Evolutionary conservation across 2,797 vertebrate species (phyloP).

Genomic region (Melopsittacus undulatus): DNA sequence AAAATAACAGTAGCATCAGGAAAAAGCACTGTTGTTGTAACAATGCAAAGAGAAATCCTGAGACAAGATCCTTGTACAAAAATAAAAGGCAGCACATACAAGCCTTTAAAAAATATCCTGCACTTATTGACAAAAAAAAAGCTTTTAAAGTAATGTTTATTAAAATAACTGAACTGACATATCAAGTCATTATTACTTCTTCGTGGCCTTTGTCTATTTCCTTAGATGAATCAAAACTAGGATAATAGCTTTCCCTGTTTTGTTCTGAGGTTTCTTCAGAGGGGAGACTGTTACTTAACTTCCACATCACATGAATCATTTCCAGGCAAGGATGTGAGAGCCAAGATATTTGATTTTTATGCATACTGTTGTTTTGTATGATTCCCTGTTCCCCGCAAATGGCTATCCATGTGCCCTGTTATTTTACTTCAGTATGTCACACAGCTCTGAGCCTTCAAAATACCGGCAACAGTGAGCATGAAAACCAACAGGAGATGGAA

Average conservation of each 20-base stretch:
- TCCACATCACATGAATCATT: too few species aligned
- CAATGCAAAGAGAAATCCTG: background rate
- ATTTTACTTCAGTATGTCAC: background rate
- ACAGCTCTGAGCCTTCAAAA: background rate
- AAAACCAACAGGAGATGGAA: background rate
- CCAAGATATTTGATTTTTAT: too few species aligned
- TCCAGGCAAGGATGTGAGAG: too few species aligned
- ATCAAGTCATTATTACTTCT: background rate
- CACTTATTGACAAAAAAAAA: background rate
- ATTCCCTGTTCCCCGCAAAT: too few species aligned
- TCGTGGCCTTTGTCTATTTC: background rate
- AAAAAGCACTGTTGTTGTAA: background rate
- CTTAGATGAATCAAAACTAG: too few species aligned
- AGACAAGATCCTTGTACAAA: background rate
- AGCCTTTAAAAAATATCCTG: constrained; percentile 20
- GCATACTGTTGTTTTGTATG: too few species aligned
- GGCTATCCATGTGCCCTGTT: too few species aligned
- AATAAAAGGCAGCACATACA: background rate
- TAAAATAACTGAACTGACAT: background rate
- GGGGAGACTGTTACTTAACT: too few species aligned
- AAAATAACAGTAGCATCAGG: background rate
- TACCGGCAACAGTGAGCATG: background rate
- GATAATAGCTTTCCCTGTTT: too few species aligned
- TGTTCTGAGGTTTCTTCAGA: too few species aligned
- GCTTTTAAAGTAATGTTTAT: background rate